Evolutionary conservation across 2,888 invertebrate species (phyloP), one percentile per base, ranked within the genome.

Genomic region (Andrena praecox): DNA sequence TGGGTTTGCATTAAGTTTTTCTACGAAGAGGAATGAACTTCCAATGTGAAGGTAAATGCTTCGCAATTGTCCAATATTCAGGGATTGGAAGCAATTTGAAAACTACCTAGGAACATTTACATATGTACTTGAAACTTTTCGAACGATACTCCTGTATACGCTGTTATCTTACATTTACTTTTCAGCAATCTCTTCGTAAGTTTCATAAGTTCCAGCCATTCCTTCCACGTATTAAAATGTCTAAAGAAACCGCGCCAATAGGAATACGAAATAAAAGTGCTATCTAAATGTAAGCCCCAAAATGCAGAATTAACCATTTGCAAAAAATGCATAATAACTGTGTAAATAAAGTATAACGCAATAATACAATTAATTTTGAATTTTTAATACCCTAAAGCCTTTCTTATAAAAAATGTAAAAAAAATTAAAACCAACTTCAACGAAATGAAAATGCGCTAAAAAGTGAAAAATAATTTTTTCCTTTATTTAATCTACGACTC

Each of bases 41-140:
- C 35, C 42, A 74, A 33, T 50, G 67, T n/a, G 48, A 42, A 27
- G 27, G 50, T 16, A 62, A 68, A 54, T 56, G 64, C 31, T 74
- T 48, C 24, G 31, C 59, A 48, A 59, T 48, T 59, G 66, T 6
- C 27, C 31, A 29, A 66, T 31, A 48, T 16, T 12, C 7, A 20
- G 56, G 8, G 56, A 24, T 56, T 56, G 56, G 56, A 10, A 56
- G 8, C 56, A 56, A 56, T 56, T 24, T 8, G 56, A 56, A 56
- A 56, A 27, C 56, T 56, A 42, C 42, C 42, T 16, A 24, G 10
- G 10, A 56, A 8, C 56, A 56, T 56, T 62, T 35, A 62, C 62
- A 62, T 33, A 12, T 8, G 42, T 42, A 27, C 56, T 20, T 10
- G 56, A 56, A 56, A 56, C 27, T 56, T 56, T 24, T 12, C 16